phyloP scores from a whole-genome alignment of 2,113 vertebrate genomes.

The Labeo catla region DNA sequence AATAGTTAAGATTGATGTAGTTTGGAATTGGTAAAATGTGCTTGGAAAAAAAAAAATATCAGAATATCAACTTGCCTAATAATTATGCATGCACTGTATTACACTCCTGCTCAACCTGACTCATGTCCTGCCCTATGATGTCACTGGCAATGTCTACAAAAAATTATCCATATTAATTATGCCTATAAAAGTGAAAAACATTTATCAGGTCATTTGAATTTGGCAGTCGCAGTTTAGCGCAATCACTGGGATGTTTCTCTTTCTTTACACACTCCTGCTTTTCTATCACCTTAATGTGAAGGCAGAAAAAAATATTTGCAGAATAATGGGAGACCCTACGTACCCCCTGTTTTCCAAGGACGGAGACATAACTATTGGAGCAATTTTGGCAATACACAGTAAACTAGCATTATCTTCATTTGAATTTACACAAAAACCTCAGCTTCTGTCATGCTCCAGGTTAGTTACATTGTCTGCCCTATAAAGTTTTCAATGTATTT shows the following conservation, averaged over 20 bases:
- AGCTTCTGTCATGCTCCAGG: background rate
- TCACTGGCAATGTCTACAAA: background rate
- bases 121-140: background rate
- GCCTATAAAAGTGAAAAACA: background rate
- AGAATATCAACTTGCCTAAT: no score
- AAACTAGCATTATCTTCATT: conserved; percentile 12
- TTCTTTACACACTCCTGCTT: conserved; percentile 1
- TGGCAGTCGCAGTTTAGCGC: background rate
- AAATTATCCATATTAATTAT: background rate
- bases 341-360: background rate
- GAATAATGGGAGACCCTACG: background rate
- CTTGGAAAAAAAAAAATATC: no score
- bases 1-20: no score
- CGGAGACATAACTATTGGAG: conserved; percentile 16
- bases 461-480: background rate
- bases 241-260: background rate
- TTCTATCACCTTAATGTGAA: conserved; percentile 3
- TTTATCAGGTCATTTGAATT: background rate
- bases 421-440: conserved; percentile 4
- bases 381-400: conserved; percentile 13
- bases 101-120: background rate
- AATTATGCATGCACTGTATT: no score
- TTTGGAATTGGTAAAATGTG: no score
- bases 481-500: no score
- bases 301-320: background rate